Conservation (phyloP, 2,888 invertebrate genomes). For the Microctonus brassicae region DNA sequence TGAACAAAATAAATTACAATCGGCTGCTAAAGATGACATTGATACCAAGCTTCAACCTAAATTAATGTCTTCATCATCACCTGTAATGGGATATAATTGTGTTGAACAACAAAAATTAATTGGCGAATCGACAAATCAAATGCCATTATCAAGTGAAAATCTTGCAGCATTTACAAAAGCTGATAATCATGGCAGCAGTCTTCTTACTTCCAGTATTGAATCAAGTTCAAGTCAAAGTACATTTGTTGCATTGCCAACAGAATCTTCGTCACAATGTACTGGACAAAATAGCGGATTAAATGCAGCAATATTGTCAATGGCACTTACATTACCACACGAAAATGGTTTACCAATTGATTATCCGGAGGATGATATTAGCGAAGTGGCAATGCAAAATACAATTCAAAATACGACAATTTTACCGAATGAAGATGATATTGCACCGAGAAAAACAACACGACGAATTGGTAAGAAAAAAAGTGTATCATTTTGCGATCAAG, state of each 20-base stretch:
- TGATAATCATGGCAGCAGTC: conserved; percentile 37
- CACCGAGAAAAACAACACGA: conserved; percentile 70
- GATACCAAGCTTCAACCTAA: conserved; percentile 53
- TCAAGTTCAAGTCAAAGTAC: conserved; percentile 56
- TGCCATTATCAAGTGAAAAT: conserved; percentile 36
- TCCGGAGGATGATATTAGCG: conserved; percentile 66
- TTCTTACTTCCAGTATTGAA: conserved; percentile 50
- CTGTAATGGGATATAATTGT: conserved; percentile 34
- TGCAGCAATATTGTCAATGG: conserved; percentile 64
- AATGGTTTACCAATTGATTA: conserved; percentile 70
- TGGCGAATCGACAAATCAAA: conserved; percentile 29
- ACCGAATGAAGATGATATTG: conserved; percentile 65
- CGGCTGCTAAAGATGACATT: conserved; percentile 55
- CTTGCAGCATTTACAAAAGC: conserved; percentile 37
- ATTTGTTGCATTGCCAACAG: conserved; percentile 39
- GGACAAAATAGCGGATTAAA: conserved; percentile 57
- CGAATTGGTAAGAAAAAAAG: conserved; percentile 83
- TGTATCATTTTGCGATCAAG: conserved; percentile 95
- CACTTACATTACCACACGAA: conserved; percentile 70
- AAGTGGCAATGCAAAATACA: conserved; percentile 67
- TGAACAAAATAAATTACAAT: conserved; percentile 73
- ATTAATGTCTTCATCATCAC: conserved; percentile 41
- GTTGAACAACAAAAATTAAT: conserved; percentile 38
- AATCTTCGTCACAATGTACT: conserved; percentile 28
- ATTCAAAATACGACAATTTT: conserved; percentile 66